Base-by-base conservation (phyloP, 2,113 vertebrate species). In the Erinaceus europaeus region DNA sequence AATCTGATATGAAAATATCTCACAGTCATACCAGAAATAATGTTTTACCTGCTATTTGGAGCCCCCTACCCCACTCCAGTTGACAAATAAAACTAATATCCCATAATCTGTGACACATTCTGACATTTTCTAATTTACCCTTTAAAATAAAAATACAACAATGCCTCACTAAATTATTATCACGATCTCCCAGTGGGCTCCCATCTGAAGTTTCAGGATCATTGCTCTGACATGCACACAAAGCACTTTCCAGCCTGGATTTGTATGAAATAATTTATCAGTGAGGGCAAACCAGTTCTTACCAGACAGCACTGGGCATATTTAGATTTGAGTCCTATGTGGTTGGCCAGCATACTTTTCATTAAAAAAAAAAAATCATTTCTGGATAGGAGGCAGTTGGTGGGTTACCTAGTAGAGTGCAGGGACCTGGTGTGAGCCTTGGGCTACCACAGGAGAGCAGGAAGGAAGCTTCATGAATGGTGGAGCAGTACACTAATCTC, bases 111-210 rank as follows among this genome's bases (percentile, higher is more conserved):
- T 32, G 21, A 83, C 38, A 6, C 23, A 80, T 40, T 86, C 62
- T 21, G 40, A 87, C 42, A 84, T 34, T 85, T 88, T 50, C 48
- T 36, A 74, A 29, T 88, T 74, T 64, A 21, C n/a, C n/a, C n/a
- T 69, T 87, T 38, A 88, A 74, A 91, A 84, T 5, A 38, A 23
- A 48, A 64, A 74, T 59, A 27, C 6, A 57, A 36, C 4, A 38
- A 53, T 32, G 17, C 8, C 61, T 32, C 13, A 12, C 36, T 52
- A 77, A 87, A 78, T 65, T 21, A 78, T 69, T 36, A 14, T 46
- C 29, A 67, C 23, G 6, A 34, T 86, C 59, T 42, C 25, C 20
- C 40, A 61, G 38, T 62, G 48, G 12, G 17, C 14, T 10, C 48
- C 20, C 17, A 42, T 38, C 29, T 42, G 10, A 61, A 42, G 29